These are phyloP conservation scores for Spodoptera exigua DNA, from an alignment of 2,888 invertebrate genomes.

Conservation along the genomic window DNA sequence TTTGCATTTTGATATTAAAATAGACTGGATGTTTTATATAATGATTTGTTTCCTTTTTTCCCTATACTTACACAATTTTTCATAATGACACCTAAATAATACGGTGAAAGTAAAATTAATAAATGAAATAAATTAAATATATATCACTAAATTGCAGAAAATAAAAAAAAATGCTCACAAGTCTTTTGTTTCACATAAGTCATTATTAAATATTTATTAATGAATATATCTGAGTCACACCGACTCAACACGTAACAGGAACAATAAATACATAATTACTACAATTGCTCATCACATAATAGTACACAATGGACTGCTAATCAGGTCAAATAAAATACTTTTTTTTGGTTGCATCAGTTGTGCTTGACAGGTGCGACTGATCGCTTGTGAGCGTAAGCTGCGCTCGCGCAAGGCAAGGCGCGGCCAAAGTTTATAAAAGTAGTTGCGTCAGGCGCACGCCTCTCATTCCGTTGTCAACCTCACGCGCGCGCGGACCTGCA, in stretches of 20 bases:
- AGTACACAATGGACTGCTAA: slow-evolving; percentile 33
- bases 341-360: slow-evolving; percentile 47
- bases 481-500: slow-evolving; percentile 71
- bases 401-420: slow-evolving; percentile 63
- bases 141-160: neutral
- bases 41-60: slow-evolving; percentile 28
- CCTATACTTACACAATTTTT: neutral
- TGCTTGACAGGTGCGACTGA: slow-evolving; percentile 54
- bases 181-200: too few relatives aligned
- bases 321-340: slow-evolving; percentile 43
- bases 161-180: too few relatives aligned
- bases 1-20: slow-evolving; percentile 48
- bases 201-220: neutral
- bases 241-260: slow-evolving; percentile 3
- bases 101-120: slow-evolving; percentile 1
- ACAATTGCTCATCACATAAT: slow-evolving; percentile 26
- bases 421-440: slow-evolving; percentile 81
- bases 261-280: slow-evolving; percentile 21
- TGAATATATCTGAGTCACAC: slow-evolving; percentile 9
- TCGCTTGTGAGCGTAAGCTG: slow-evolving; percentile 43
- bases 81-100: slow-evolving; percentile 10
- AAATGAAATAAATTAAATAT: neutral
- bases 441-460: slow-evolving; percentile 72
- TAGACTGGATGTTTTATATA: slow-evolving; percentile 52
- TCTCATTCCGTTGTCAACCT: slow-evolving; percentile 80